Conservation (phyloP, 1,140 invertebrate genomes). For the Formica selysi region DNA sequence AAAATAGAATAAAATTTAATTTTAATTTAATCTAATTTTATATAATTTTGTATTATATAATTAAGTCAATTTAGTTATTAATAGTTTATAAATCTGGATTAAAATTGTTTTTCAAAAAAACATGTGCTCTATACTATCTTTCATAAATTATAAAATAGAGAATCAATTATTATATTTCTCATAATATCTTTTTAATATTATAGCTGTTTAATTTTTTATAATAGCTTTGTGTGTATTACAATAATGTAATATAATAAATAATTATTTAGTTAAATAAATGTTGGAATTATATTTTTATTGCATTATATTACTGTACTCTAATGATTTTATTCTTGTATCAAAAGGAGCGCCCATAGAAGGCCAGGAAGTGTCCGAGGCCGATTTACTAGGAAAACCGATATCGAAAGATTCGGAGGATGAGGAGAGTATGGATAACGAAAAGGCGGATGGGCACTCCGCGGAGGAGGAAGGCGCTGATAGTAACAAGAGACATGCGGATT, state of each 20-base stretch:
- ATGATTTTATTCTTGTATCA: slow-evolving; percentile 34
- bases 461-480: slow-evolving; percentile 79
- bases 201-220: too few relatives aligned
- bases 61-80: slow-evolving; percentile 1
- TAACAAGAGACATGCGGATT: slow-evolving; percentile 79
- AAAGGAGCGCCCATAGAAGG: slow-evolving; percentile 84
- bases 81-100: neutral
- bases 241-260: slow-evolving; percentile 5
- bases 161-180: neutral
- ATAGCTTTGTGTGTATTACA: neutral
- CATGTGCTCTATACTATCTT: neutral
- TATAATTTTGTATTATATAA: neutral
- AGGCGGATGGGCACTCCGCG: slow-evolving; percentile 77
- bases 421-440: slow-evolving; percentile 81
- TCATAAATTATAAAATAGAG: slow-evolving; percentile 18
- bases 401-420: slow-evolving; percentile 83
- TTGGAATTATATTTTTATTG: slow-evolving; percentile 11
- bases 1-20: neutral
- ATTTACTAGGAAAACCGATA: slow-evolving; percentile 82
- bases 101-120: neutral
- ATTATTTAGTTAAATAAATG: slow-evolving; percentile 19
- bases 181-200: slow-evolving; percentile 8
- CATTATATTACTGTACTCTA: slow-evolving; percentile 14
- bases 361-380: slow-evolving; percentile 84
- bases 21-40: neutral